A percentile compares a stretch with the other conserved stretches of the same genome.
phyloP scores from a whole-genome alignment of 2,888 invertebrate genomes.

The Lysandra coridon region DNA sequence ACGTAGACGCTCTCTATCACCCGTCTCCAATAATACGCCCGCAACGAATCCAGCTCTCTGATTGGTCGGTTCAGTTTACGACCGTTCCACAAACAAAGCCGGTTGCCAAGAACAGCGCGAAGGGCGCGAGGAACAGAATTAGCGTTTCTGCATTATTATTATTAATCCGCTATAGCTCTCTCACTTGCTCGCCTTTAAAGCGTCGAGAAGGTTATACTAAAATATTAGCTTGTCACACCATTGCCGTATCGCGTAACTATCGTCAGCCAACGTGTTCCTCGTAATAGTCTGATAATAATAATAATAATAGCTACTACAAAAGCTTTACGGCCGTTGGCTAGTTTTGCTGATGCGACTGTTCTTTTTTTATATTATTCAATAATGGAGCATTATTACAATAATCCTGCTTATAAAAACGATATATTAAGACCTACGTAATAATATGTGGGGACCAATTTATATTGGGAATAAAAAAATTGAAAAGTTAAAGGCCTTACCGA shows the following conservation, averaged over 20 bases:
- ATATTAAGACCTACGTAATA: neutral
- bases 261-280: slow-evolving; percentile 31
- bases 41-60: slow-evolving; percentile 51
- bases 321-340: slow-evolving; percentile 31
- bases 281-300: slow-evolving; percentile 26
- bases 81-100: slow-evolving; percentile 76
- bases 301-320: slow-evolving; percentile 29
- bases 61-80: slow-evolving; percentile 68
- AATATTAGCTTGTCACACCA: slow-evolving; percentile 42
- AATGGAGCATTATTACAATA: neutral
- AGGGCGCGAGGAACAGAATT: slow-evolving; percentile 77
- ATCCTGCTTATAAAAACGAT: neutral
- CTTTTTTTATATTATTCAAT: slow-evolving; percentile 11
- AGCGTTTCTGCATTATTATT: slow-evolving; percentile 57
- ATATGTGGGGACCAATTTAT: neutral
- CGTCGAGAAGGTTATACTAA: slow-evolving; percentile 47
- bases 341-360: neutral
- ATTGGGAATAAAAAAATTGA: neutral
- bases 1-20: slow-evolving; percentile 56
- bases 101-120: slow-evolving; percentile 72
- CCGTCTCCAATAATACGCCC: slow-evolving; percentile 72
- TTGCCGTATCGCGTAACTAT: slow-evolving; percentile 31
- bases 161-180: slow-evolving; percentile 55
- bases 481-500: neutral
- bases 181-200: slow-evolving; percentile 46